These are phyloP conservation scores for Homalodisca vitripennis DNA, from an alignment of 1,140 invertebrate genomes.

Conservation along the genomic window DNA sequence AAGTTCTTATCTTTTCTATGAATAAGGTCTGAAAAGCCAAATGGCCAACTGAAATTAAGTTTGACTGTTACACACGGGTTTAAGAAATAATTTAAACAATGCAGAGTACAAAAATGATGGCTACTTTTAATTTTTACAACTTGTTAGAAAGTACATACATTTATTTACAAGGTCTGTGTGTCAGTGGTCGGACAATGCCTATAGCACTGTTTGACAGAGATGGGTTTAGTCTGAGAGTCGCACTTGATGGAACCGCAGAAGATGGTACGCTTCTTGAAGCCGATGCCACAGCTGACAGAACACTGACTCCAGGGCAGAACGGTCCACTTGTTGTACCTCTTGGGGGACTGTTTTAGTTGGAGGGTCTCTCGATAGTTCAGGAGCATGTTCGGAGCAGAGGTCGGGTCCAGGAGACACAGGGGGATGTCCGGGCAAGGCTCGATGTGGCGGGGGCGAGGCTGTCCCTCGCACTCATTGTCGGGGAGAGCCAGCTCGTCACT, in stretches of 20 bases:
- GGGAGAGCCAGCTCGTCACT: slow-evolving; percentile 63
- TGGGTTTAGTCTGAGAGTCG: slow-evolving; percentile 16
- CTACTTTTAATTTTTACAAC: too few species aligned
- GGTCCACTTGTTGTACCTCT: slow-evolving; percentile 60
- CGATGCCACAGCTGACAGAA: slow-evolving; percentile 67
- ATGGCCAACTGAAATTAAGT: too few species aligned
- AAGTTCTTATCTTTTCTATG: too few species aligned
- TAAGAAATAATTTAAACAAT: too few species aligned
- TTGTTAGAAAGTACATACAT: too few species aligned
- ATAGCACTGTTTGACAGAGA: slow-evolving; percentile 29
- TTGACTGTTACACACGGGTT: too few species aligned
- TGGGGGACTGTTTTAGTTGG: not conserved
- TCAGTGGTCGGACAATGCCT: slow-evolving; percentile 23
- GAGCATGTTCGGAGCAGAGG: not conserved
- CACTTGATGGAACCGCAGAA: slow-evolving; percentile 56
- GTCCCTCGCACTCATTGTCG: slow-evolving; percentile 62
- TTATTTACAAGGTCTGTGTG: too few species aligned
- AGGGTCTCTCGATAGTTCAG: not conserved
- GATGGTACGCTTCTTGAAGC: slow-evolving; percentile 64
- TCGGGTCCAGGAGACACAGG: slow-evolving; percentile 48
- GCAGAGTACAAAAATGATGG: too few species aligned
- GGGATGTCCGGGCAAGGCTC: slow-evolving; percentile 62
- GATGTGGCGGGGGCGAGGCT: slow-evolving; percentile 58
- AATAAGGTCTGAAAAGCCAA: too few species aligned
- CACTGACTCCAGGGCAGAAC: slow-evolving; percentile 80